phyloP scores from a whole-genome alignment of 2,113 vertebrate genomes.

The Chinchilla lanigera region DNA sequence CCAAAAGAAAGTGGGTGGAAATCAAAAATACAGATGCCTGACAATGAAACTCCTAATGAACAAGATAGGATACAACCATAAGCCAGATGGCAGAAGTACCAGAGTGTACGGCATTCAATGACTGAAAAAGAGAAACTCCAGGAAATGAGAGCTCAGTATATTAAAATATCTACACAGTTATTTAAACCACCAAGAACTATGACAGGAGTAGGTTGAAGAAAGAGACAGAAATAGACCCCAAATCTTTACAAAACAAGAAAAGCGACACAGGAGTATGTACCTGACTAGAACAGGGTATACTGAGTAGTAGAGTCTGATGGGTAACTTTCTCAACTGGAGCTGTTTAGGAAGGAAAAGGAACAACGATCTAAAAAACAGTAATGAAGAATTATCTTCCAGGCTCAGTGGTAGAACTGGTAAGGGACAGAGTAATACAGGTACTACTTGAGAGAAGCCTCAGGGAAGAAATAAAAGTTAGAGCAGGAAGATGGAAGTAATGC shows the following conservation, averaged over 20 bases:
- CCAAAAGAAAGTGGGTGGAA: not conserved
- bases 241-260: not conserved
- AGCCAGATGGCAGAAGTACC: not conserved
- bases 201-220: not conserved
- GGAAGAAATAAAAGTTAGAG: not conserved
- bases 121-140: not conserved
- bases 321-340: not conserved
- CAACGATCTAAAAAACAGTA: not conserved
- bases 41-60: not conserved
- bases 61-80: not conserved
- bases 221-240: not conserved
- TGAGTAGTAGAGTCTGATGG: not conserved
- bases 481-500: not conserved
- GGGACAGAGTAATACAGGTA: not conserved
- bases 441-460: not conserved
- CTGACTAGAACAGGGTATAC: not conserved
- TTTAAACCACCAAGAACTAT: constrained; percentile 16
- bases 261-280: not conserved
- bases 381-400: not conserved
- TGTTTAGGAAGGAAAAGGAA: not conserved
- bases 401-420: not conserved
- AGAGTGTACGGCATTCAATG: not conserved
- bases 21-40: not conserved
- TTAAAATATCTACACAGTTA: not conserved
- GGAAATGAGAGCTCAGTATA: not conserved